A percentile compares a stretch with the other conserved stretches of the same genome.
Evolutionary conservation across 2,113 vertebrate genomes (phyloP).

Genomic region (Dissostichus mawsoni): DNA sequence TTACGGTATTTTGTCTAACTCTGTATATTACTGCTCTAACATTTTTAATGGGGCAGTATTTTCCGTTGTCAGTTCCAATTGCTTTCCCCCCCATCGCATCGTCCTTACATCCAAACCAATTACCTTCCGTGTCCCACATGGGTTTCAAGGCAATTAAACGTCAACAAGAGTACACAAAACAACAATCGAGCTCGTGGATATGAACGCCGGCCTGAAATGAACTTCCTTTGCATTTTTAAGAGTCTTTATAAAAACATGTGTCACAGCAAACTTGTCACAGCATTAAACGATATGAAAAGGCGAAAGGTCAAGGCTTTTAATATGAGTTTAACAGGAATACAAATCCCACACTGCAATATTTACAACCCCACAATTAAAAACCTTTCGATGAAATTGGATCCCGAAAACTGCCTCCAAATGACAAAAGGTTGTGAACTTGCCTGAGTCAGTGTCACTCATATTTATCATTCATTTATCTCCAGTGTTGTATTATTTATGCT

Average conservation of each 20-base stretch:
- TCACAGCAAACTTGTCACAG: slow-evolving; percentile 34
- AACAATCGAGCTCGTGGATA: slow-evolving; percentile 58
- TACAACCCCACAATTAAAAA: slow-evolving; percentile 2
- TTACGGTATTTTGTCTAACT: slow-evolving; percentile 35
- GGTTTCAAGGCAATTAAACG: slow-evolving; percentile 68
- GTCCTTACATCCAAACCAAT: slow-evolving; percentile 59
- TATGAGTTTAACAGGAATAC: slow-evolving; percentile 30
- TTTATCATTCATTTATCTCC: slow-evolving; percentile 6
- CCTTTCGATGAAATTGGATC: slow-evolving; percentile 11
- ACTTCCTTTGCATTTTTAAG: slow-evolving; percentile 35
- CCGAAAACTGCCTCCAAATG: slow-evolving; percentile 3
- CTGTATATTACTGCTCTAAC: slow-evolving; percentile 27
- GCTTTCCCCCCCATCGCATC: slow-evolving; percentile 23
- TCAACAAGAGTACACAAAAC: slow-evolving; percentile 66
- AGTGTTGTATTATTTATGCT: not conserved
- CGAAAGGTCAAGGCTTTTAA: slow-evolving; percentile 40
- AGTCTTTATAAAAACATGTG: slow-evolving; percentile 41
- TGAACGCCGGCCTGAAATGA: slow-evolving; percentile 48
- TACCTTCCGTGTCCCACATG: slow-evolving; percentile 56
- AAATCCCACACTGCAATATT: slow-evolving; percentile 13
- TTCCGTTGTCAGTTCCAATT: slow-evolving; percentile 58
- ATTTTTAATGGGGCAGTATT: slow-evolving; percentile 49
- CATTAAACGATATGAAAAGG: slow-evolving; percentile 38
- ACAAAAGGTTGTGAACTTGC: slow-evolving; percentile 14
- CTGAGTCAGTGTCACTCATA: slow-evolving; percentile 1